Evolutionary conservation across 1,140 invertebrate genomes (phyloP).

Genomic region (Zaprionus taronus): DNA sequence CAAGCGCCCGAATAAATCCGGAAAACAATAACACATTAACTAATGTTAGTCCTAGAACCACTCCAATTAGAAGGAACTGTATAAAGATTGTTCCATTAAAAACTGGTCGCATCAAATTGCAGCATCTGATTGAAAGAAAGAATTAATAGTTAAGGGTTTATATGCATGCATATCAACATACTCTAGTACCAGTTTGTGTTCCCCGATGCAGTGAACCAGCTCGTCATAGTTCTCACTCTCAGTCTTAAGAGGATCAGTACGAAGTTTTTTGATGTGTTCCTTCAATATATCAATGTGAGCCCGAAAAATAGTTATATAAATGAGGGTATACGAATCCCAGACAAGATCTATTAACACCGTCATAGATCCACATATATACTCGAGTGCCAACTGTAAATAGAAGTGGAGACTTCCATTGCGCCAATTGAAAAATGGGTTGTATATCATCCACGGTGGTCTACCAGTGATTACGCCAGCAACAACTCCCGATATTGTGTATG

Average conservation of each 20-base stretch:
- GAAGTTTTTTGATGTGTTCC: constrained; percentile 46
- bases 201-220: constrained; percentile 53
- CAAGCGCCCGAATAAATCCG: not conserved
- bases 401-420: constrained; percentile 22
- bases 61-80: constrained; percentile 18
- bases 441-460: not conserved
- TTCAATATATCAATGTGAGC: constrained; percentile 48
- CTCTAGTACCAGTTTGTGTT: constrained; percentile 50
- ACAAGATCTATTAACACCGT: constrained; percentile 12
- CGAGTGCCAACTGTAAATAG: constrained; percentile 34
- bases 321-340: constrained; percentile 43
- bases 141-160: not conserved
- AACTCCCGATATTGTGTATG: not conserved
- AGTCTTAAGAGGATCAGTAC: constrained; percentile 20
- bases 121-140: not conserved
- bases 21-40: constrained; percentile 11
- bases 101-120: not conserved
- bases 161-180: constrained; percentile 1
- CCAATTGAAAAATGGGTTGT: constrained; percentile 42
- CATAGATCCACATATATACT: not conserved
- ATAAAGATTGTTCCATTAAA: constrained; percentile 11
- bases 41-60: constrained; percentile 1
- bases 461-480: not conserved
- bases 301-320: constrained; percentile 38
- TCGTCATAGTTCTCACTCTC: constrained; percentile 50